phyloP scores from a whole-genome alignment of 2,888 invertebrate genomes.

The Gryllus longicercus region DNA sequence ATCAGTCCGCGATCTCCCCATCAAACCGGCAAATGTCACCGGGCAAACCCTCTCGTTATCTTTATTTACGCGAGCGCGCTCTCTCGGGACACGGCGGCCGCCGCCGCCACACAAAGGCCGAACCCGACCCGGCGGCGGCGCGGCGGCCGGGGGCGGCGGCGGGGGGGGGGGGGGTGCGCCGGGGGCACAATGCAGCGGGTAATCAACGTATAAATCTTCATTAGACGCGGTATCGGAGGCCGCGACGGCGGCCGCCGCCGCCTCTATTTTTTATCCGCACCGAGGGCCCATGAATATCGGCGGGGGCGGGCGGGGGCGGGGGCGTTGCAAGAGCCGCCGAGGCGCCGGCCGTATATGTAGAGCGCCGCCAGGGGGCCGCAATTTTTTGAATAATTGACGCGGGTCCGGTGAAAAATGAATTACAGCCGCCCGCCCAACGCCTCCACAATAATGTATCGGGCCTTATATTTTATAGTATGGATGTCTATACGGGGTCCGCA shows the following conservation, averaged over 20 bases:
- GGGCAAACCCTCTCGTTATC: no score
- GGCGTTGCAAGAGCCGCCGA: background rate
- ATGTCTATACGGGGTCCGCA: background rate
- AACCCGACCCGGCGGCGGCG: no score
- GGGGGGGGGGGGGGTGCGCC: no score
- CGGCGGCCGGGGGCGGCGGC: no score
- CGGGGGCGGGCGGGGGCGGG: no score
- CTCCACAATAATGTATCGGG: slow-evolving; percentile 36
- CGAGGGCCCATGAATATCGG: no score
- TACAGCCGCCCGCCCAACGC: slow-evolving; percentile 43
- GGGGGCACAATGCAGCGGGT: no score
- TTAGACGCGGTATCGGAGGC: background rate
- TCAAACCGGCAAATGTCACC: no score
- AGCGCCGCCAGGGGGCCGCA: slow-evolving; percentile 48
- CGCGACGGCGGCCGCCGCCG: background rate
- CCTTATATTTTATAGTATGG: slow-evolving; percentile 35
- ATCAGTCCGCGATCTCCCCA: no score
- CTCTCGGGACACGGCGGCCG: no score
- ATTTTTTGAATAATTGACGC: slow-evolving; percentile 55
- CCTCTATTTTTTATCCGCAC: background rate
- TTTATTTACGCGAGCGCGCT: no score
- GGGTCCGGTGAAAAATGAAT: slow-evolving; percentile 55
- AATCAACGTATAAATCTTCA: slow-evolving; percentile 47
- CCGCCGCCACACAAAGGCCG: no score
- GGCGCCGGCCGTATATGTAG: slow-evolving; percentile 21